A percentile compares a stretch with the other conserved stretches of the same genome.
Conservation (phyloP, 2,113 vertebrate genomes). For the Harpagus bidentatus region DNA sequence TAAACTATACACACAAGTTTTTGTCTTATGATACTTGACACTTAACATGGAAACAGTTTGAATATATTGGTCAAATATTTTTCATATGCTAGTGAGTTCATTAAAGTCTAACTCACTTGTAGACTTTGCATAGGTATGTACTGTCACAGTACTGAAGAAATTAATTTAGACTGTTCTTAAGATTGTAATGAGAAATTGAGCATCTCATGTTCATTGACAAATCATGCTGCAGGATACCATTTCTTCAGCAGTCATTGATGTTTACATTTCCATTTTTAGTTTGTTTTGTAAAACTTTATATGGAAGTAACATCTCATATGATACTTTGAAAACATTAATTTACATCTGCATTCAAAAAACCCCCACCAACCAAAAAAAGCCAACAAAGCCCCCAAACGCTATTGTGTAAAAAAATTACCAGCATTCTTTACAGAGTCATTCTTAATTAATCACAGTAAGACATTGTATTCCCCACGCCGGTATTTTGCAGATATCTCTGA, state of each 20-base stretch:
- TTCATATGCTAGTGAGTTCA: background rate
- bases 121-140: background rate
- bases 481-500: background rate
- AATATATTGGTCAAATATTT: background rate
- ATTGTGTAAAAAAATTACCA: background rate
- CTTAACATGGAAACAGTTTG: background rate
- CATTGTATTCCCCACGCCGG: background rate
- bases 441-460: background rate
- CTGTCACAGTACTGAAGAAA: background rate
- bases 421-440: background rate
- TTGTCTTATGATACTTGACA: background rate
- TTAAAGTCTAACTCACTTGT: background rate
- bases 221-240: background rate
- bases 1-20: background rate
- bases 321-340: background rate
- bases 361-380: background rate
- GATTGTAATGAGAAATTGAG: background rate
- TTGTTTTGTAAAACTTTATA: background rate
- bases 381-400: background rate
- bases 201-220: background rate
- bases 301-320: background rate
- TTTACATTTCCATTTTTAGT: background rate
- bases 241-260: background rate
- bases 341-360: background rate
- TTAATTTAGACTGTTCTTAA: background rate